These are phyloP conservation scores for Melopsittacus undulatus DNA, from an alignment of 2,797 vertebrate species.

Conservation along the genomic window DNA sequence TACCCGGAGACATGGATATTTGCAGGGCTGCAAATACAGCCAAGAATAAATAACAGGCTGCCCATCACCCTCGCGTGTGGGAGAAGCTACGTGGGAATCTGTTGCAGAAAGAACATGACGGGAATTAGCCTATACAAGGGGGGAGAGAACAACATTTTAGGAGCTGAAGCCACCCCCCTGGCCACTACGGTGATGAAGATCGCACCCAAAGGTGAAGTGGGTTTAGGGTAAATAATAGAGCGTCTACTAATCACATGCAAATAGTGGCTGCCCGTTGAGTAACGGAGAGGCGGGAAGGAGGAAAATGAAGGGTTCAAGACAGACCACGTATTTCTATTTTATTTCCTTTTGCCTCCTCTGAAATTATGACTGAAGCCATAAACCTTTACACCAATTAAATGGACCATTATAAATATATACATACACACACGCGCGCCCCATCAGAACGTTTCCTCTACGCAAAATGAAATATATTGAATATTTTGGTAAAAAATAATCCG, in stretches of 20 bases:
- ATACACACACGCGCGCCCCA: neutral
- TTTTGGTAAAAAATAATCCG: slow-evolving; percentile 1
- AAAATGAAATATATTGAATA: slow-evolving; percentile 44
- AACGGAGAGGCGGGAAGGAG: neutral
- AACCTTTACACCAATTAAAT: slow-evolving; percentile 41
- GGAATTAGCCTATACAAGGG: rapidly evolving
- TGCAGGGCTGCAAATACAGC: neutral
- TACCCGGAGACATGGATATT: neutral
- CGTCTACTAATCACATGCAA: neutral
- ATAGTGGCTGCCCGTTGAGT: neutral
- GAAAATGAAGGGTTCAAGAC: neutral
- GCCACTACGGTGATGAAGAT: neutral
- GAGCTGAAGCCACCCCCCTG: neutral
- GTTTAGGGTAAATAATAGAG: neutral
- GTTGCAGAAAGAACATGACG: neutral
- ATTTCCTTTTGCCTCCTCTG: slow-evolving; percentile 48
- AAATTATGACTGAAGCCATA: slow-evolving; percentile 35
- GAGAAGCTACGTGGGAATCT: slow-evolving; percentile 11
- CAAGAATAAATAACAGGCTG: neutral
- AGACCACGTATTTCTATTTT: neutral
- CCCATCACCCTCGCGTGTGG: neutral
- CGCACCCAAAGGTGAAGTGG: neutral
- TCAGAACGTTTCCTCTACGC: neutral
- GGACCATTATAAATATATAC: slow-evolving; percentile 33
- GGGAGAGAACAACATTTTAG: neutral